These are phyloP conservation scores for Saimiri boliviensis DNA, from an alignment of 2,113 vertebrate genomes.

Conservation along the genomic window DNA sequence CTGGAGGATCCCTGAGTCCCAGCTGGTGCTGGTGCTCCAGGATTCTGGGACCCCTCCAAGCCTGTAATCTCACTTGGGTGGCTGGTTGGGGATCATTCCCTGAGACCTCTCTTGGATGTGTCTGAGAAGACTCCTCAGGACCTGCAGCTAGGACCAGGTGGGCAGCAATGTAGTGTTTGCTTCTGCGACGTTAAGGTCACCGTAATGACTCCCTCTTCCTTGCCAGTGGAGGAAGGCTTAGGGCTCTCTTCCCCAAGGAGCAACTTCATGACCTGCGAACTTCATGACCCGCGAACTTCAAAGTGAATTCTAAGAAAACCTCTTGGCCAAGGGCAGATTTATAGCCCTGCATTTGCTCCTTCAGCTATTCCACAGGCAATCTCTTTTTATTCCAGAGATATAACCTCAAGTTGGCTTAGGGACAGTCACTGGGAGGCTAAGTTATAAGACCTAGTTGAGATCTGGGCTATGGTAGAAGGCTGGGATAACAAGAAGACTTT, in stretches of 20 bases:
- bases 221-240: too few species aligned
- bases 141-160: neutral
- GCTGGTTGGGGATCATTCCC: too few species aligned
- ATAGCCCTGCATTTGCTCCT: neutral
- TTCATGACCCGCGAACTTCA: neutral
- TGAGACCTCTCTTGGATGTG: neutral
- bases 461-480: neutral
- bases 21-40: rapidly evolving
- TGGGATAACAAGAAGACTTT: neutral
- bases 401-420: neutral
- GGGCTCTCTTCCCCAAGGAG: neutral
- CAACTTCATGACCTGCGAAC: neutral
- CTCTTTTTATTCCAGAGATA: neutral
- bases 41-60: too few species aligned
- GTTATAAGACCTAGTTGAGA: neutral
- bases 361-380: neutral
- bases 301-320: neutral
- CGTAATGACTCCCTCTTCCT: neutral
- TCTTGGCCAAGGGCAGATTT: neutral
- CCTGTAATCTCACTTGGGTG: neutral
- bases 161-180: neutral
- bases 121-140: neutral
- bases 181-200: neutral
- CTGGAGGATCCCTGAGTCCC: neutral
- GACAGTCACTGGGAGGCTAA: neutral